Percentiles rank a stretch among this genome's conserved stretches.
phyloP scores from a whole-genome alignment of 2,113 vertebrate genomes.

The Dasyornis broadbenti region DNA sequence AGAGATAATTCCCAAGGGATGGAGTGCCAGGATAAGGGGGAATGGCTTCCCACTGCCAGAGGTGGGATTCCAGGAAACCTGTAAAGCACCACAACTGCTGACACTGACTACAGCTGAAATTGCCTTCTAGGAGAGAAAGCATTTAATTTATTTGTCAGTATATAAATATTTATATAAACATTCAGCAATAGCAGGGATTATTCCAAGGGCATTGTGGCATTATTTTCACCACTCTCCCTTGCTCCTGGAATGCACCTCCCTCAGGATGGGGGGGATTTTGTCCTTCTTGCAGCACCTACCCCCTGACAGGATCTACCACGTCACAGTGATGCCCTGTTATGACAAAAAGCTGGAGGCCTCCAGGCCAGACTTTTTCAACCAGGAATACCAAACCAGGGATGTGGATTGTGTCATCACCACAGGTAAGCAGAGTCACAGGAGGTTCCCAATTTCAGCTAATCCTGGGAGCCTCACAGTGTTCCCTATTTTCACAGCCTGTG shows the following conservation, averaged over 20 bases:
- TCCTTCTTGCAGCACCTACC: slow-evolving; percentile 68
- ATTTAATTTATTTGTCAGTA: accelerated
- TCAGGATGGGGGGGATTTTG: not conserved
- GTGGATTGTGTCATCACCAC: slow-evolving; percentile 98
- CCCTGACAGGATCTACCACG: slow-evolving; percentile 86
- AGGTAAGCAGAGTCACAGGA: slow-evolving; percentile 65
- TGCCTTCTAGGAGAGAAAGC: not conserved
- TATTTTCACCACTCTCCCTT: not conserved
- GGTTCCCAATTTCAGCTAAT: not conserved
- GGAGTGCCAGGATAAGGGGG: not conserved
- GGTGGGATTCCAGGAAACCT: not conserved
- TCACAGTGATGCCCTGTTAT: slow-evolving; percentile 94
- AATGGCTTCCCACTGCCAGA: not conserved
- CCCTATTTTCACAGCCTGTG: not conserved
- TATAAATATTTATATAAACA: not conserved
- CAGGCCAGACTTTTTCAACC: slow-evolving; percentile 85
- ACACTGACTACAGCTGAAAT: not conserved
- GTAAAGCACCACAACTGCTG: not conserved
- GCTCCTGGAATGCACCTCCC: not conserved
- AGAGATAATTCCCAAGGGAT: not conserved
- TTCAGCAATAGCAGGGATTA: accelerated
- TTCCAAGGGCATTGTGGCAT: not conserved
- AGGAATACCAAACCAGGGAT: slow-evolving; percentile 82
- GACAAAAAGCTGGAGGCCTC: slow-evolving; percentile 98
- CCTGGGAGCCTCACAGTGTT: not conserved